Base-by-base conservation (phyloP, 2,113 vertebrate genomes). In the Colaptes auratus region DNA sequence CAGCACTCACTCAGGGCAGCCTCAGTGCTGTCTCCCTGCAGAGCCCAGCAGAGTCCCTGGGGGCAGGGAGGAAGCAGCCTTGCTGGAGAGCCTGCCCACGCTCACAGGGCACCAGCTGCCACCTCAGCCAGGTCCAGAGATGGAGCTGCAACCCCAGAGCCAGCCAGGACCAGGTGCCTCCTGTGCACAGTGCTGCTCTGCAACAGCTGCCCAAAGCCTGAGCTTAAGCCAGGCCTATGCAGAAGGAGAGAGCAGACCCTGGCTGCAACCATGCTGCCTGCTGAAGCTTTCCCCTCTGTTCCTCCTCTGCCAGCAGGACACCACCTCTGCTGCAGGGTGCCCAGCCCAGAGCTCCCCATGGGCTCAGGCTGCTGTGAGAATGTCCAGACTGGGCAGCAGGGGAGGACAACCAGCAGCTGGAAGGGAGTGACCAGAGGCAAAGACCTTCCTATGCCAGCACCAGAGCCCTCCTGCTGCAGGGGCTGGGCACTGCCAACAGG, bases 371-470 rank as follows among this genome's bases (percentile, higher is more conserved):
- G 42, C 86, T 93, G 70, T 31, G 70, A 28, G 12, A 81, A 90
- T 64, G 35, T 10, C 53, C 15, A 44, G 77, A 28, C 60, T 71
- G 63, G 2, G n/a, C 75, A 87, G 27, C 27, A 84, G 59, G 46
- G 61, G 86, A 87, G 75, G 46, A 56, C 27, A 91, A 76, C 35
- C 61, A 65, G 61, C n/a, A 87, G 44, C 15, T 52, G n/a, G 64
- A 90, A 86, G 53, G 16, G 86, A 82, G 39, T 48, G 36, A 82
- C 24, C 58, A 88, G 27, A 88, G 44, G 17, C 85, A 91, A 82
- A 39, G 4, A 44, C 3, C 65, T 71, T 55, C 42, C 56, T 1
- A 9, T 70, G 31, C 61, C 50, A 92, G 75, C 31, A n/a, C 25
- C 48, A 48, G 5, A 81, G 25, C 4, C 23, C 6, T 4, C 8